These are phyloP conservation scores for Lamprologus tigripictilis DNA, from an alignment of 2,113 vertebrate genomes.

Conservation along the genomic window DNA sequence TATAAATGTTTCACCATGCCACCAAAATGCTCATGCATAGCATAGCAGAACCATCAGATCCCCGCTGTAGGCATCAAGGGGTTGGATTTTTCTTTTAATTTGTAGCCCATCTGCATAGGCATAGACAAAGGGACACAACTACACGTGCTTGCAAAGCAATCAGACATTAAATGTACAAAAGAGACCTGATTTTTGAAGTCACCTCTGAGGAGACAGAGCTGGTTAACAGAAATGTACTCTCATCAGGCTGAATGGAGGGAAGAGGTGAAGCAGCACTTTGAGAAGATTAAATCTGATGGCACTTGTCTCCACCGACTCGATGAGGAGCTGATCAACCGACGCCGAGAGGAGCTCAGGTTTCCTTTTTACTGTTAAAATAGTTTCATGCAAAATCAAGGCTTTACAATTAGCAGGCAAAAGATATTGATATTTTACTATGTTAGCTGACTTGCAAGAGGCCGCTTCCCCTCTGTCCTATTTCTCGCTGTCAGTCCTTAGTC, in stretches of 20 bases:
- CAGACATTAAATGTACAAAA: background rate
- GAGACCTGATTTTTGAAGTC: background rate
- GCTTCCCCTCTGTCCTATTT: background rate
- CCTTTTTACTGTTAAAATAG: background rate
- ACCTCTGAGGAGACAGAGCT: background rate
- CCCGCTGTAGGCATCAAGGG: background rate
- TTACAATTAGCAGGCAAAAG: background rate
- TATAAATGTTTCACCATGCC: background rate
- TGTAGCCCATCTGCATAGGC: background rate
- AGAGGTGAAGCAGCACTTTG: slow-evolving; percentile 95
- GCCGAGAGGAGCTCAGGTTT: slow-evolving; percentile 92
- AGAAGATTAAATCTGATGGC: slow-evolving; percentile 97
- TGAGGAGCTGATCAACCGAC: slow-evolving; percentile 90
- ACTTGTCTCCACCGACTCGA: slow-evolving; percentile 94
- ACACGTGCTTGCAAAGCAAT: background rate
- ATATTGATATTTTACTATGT: background rate
- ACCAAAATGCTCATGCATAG: background rate
- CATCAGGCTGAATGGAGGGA: slow-evolving; percentile 93
- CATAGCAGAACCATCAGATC: background rate
- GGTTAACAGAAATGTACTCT: slow-evolving; percentile 34
- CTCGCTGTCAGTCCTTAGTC: background rate
- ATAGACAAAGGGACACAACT: background rate
- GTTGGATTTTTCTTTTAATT: background rate
- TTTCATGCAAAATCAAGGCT: background rate
- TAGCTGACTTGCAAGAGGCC: background rate